phyloP scores from a whole-genome alignment of 2,888 invertebrate species.

The Sphinx pinastri region DNA sequence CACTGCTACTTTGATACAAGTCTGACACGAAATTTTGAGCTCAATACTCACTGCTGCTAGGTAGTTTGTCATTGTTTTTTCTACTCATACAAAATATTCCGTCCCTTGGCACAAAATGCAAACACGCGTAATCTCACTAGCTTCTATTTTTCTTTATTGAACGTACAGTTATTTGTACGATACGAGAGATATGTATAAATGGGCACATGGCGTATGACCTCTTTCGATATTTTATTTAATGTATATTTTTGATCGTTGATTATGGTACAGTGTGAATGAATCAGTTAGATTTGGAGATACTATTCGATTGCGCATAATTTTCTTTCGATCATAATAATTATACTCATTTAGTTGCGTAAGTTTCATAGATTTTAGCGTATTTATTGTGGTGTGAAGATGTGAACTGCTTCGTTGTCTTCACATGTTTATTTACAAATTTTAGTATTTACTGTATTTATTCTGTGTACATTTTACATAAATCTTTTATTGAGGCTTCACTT shows the following conservation, averaged over 20 bases:
- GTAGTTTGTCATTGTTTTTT: slow-evolving; percentile 26
- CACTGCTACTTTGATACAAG: slow-evolving; percentile 24
- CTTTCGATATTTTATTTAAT: slow-evolving; percentile 42
- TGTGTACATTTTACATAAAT: slow-evolving; percentile 57
- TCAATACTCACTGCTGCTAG: slow-evolving; percentile 21
- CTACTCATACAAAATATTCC: slow-evolving; percentile 57
- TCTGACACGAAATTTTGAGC: slow-evolving; percentile 24
- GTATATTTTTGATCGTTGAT: slow-evolving; percentile 29
- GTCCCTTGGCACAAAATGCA: slow-evolving; percentile 72
- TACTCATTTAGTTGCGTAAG: slow-evolving; percentile 73
- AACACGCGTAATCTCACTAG: slow-evolving; percentile 63
- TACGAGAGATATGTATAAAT: slow-evolving; percentile 48
- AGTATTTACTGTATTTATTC: slow-evolving; percentile 62
- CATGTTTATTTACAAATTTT: slow-evolving; percentile 36
- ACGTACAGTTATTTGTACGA: slow-evolving; percentile 50
- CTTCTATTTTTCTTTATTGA: slow-evolving; percentile 54
- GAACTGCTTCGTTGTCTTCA: slow-evolving; percentile 4
- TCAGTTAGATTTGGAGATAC: slow-evolving; percentile 2
- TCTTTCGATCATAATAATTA: slow-evolving; percentile 75
- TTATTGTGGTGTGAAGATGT: slow-evolving; percentile 56
- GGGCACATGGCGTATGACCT: slow-evolving; percentile 47
- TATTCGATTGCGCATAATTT: slow-evolving; percentile 56
- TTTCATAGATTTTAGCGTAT: slow-evolving; percentile 73
- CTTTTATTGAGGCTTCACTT: slow-evolving; percentile 27
- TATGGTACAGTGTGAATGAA: slow-evolving; percentile 18